Conservation (phyloP, 2,888 invertebrate genomes). For the Automeris io region DNA sequence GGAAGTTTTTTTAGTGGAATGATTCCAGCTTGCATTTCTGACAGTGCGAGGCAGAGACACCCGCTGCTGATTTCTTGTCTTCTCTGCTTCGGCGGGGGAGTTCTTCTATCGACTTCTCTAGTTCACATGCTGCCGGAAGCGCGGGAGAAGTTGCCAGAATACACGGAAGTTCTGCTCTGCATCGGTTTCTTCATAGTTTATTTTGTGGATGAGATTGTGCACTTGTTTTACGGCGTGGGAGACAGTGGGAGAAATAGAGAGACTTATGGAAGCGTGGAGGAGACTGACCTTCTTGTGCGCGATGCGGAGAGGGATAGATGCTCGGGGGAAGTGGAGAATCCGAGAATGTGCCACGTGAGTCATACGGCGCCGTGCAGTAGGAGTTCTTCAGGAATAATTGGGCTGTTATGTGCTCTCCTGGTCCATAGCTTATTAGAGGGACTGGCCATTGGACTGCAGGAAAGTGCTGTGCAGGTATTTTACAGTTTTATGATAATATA, state of each 20-base stretch:
- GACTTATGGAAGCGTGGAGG: conserved; percentile 41
- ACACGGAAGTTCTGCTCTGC: conserved; percentile 81
- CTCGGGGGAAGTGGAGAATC: conserved; percentile 48
- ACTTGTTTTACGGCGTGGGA: conserved; percentile 75
- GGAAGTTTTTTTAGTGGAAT: conserved; percentile 84
- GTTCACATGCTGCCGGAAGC: conserved; percentile 91
- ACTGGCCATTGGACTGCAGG: conserved; percentile 87
- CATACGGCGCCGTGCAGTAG: conserved; percentile 81
- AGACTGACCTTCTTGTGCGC: conserved; percentile 37
- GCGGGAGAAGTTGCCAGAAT: conserved; percentile 73
- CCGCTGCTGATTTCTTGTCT: conserved; percentile 81
- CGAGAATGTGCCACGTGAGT: conserved; percentile 79
- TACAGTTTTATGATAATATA: too few relatives aligned
- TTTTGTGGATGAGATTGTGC: conserved; percentile 83
- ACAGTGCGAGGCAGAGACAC: conserved; percentile 72
- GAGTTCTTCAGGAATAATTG: conserved; percentile 79
- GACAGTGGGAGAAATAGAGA: conserved; percentile 19
- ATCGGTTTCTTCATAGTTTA: conserved; percentile 84
- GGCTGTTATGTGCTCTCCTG: conserved; percentile 83
- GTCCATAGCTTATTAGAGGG: conserved; percentile 89
- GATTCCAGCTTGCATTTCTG: conserved; percentile 80
- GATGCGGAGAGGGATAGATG: conserved; percentile 49
- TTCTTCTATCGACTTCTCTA: conserved; percentile 85
- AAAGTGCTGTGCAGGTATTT: conserved; percentile 76
- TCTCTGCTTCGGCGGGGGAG: conserved; percentile 89